Percentiles rank a stretch among this genome's conserved stretches.
Conservation (phyloP, 2,797 vertebrate species). For the Oryzias sinensis region DNA sequence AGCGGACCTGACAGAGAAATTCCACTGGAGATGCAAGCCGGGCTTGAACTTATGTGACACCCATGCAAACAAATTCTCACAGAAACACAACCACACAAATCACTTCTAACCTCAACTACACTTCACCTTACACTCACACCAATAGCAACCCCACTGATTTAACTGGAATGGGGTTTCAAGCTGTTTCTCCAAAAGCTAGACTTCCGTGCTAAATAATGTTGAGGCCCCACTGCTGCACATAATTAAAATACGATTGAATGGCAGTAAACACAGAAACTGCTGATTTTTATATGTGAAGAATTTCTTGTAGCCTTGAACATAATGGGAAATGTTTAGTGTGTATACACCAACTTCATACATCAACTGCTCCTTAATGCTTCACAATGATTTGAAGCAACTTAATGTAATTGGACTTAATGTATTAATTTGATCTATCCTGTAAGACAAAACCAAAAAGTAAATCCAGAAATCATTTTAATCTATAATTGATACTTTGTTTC, state of each 20-base stretch:
- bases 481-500: too few species aligned
- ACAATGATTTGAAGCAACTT: too few species aligned
- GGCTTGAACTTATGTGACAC: constrained; percentile 29
- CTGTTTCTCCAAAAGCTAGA: constrained; percentile 49
- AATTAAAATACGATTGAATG: constrained; percentile 43
- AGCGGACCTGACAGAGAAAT: constrained; percentile 38
- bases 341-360: too few species aligned
- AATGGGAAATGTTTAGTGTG: neutral
- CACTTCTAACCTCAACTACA: constrained; percentile 30
- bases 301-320: neutral
- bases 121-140: constrained; percentile 21
- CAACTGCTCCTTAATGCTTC: too few species aligned
- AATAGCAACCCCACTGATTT: constrained; percentile 21
- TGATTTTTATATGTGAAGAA: constrained; percentile 4
- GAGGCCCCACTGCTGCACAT: constrained; percentile 20
- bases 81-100: constrained; percentile 16
- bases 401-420: too few species aligned
- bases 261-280: constrained; percentile 24
- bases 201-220: constrained; percentile 47
- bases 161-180: constrained; percentile 46
- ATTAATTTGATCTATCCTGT: too few species aligned
- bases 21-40: constrained; percentile 39
- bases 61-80: constrained; percentile 10
- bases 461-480: too few species aligned
- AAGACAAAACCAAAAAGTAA: too few species aligned